These are phyloP conservation scores for Eugnorisma glareosa DNA, from an alignment of 2,888 invertebrate species.

Conservation along the genomic window DNA sequence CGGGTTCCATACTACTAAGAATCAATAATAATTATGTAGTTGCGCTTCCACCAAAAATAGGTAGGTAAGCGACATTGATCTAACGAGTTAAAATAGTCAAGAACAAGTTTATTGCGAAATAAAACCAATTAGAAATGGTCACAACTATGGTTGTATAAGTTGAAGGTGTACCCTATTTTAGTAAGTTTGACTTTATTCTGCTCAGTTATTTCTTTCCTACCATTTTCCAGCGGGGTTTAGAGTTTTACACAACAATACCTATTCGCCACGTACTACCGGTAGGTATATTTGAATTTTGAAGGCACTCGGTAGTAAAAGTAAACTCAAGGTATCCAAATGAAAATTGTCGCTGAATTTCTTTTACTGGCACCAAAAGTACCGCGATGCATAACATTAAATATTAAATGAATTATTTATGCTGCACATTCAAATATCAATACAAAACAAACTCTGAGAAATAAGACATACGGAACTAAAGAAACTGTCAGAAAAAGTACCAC, in stretches of 20 bases:
- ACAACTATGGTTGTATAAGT: neutral
- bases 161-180: too few relatives aligned
- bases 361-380: neutral
- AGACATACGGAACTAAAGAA: neutral
- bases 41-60: neutral
- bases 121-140: neutral
- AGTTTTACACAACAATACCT: too few relatives aligned
- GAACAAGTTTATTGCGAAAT: neutral
- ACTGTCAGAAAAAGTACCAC: slow-evolving; percentile 38
- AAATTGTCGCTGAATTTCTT: neutral
- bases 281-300: neutral
- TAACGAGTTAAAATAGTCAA: neutral
- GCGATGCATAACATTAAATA: neutral
- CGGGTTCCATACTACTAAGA: neutral
- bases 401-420: neutral
- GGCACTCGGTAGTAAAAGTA: neutral
- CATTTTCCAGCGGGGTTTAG: neutral
- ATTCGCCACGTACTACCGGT: too few relatives aligned
- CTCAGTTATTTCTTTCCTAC: neutral
- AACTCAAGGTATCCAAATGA: neutral
- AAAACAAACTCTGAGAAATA: neutral
- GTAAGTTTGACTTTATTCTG: neutral
- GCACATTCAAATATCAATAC: neutral
- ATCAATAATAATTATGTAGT: neutral
- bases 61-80: too few relatives aligned